Evolutionary conservation across 2,113 vertebrate genomes (phyloP).

Genomic region (Anoplopoma fimbria): DNA sequence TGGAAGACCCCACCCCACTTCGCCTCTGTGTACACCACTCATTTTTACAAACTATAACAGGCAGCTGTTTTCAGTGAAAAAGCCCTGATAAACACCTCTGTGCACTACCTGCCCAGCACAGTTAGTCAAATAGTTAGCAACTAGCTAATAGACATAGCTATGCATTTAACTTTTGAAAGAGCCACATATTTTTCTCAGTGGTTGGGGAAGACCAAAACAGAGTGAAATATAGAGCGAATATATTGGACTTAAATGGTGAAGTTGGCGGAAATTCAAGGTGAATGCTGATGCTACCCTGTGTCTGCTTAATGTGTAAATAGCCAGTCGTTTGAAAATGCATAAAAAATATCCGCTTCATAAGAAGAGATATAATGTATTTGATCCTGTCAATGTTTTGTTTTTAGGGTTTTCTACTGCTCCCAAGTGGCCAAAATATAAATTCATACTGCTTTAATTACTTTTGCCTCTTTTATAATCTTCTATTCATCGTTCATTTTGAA

Average conservation of each 20-base stretch:
- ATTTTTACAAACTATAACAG: too few relatives aligned
- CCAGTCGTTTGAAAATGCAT: too few relatives aligned
- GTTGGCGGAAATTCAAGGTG: too few relatives aligned
- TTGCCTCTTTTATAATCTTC: neutral
- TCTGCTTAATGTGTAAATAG: neutral
- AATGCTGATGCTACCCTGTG: neutral
- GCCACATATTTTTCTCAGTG: too few relatives aligned
- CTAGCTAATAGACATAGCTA: too few relatives aligned
- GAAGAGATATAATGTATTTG: neutral
- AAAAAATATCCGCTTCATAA: neutral
- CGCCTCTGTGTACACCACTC: too few relatives aligned
- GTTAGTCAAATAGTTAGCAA: neutral
- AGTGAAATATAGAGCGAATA: too few relatives aligned
- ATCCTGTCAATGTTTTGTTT: neutral
- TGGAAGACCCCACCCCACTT: too few relatives aligned
- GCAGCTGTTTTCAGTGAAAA: too few relatives aligned
- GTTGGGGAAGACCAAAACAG: too few relatives aligned
- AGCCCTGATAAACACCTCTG: too few relatives aligned
- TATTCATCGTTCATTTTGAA: neutral
- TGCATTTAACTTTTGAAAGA: neutral
- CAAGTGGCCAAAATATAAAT: neutral
- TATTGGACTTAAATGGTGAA: too few relatives aligned
- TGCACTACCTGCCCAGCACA: neutral
- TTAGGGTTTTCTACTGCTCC: neutral
- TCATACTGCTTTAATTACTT: neutral